Base-by-base conservation (phyloP, 2,888 invertebrate species). In the Augochlorella aurata region DNA sequence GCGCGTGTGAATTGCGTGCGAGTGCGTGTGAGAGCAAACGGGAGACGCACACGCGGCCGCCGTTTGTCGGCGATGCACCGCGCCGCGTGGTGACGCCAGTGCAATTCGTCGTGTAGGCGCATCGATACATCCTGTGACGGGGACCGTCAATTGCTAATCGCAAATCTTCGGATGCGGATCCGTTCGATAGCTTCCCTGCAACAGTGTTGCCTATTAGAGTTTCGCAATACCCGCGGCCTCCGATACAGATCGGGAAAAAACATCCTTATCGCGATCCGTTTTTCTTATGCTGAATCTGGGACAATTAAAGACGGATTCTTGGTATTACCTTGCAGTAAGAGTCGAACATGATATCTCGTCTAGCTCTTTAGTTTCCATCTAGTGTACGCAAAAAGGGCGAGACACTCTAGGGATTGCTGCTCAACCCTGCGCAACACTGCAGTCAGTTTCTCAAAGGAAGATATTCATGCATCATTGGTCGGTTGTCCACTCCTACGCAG, bases 51-150 rank as follows among this genome's bases (percentile, higher is more conserved):
- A 52, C 47, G 21, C 63, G 14, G 58, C 54, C 79, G 63, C 29
- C 63, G 69, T 68, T 74, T 49, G 72, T 71, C 71, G 82, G 77
- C 78, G 72, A 74, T 44, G 61, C 83, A 47, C 52, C 73, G 83
- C 63, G 83, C 70, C 75, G 69, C 68, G 29, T 50, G 24, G 7
- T 14, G 24, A 24, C 54, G 38, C 58, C 44, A 54, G 14, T 47
- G 65, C 38, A 5, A n/a, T 4, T 18, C 65, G n/a, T 65, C 12
- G 44, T 44, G 65, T 38, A 8, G 78, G 29, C 82, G 71, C 82
- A 72, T 74, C 79, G 79, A 79, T 74, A 67, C 83, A 77, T 86
- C 83, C 80, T 72, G 76, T 65, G 68, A 50, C 84, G 79, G 80
- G 77, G 77, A 74, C 79, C 77, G 69, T 79, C 84, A 47, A 75